These are phyloP conservation scores for Vesta saturnalis DNA, from an alignment of 2,888 invertebrate species.

Conservation along the genomic window DNA sequence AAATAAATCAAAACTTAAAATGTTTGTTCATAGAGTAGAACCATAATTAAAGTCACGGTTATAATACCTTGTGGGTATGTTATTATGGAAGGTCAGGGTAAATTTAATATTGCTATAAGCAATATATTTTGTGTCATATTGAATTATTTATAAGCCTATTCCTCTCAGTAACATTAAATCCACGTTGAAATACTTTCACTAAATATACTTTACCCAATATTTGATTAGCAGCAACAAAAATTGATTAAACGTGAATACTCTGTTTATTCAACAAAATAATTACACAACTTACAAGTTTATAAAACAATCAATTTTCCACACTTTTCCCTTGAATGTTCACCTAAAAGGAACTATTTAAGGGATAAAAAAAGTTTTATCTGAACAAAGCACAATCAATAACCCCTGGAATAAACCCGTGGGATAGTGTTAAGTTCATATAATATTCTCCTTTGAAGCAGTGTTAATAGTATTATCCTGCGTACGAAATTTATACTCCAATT, in stretches of 20 bases:
- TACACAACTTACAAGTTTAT: too few relatives aligned
- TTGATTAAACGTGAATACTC: background rate
- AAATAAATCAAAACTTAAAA: conserved; percentile 10
- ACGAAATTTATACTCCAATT: conserved; percentile 19
- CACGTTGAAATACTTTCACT: too few relatives aligned
- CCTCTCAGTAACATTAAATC: too few relatives aligned
- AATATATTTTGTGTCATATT: conserved; percentile 5
- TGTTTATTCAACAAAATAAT: background rate
- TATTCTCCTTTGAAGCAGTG: conserved; percentile 7
- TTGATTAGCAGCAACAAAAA: too few relatives aligned
- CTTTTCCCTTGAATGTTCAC: too few relatives aligned
- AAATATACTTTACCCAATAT: too few relatives aligned
- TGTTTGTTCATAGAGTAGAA: background rate
- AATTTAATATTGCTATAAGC: conserved; percentile 12
- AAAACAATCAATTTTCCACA: too few relatives aligned
- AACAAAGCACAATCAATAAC: background rate
- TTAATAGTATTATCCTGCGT: conserved; percentile 9
- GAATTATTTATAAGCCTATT: background rate
- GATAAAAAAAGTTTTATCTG: too few relatives aligned
- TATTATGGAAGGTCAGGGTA: conserved; percentile 36
- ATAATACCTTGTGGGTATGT: conserved; percentile 24
- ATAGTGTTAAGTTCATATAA: conserved; percentile 6
- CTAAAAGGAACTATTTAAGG: too few relatives aligned
- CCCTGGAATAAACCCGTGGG: background rate
- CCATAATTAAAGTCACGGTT: conserved; percentile 28